Conservation (phyloP, 2,113 vertebrate genomes). For the Campylomormyrus tamandua region DNA sequence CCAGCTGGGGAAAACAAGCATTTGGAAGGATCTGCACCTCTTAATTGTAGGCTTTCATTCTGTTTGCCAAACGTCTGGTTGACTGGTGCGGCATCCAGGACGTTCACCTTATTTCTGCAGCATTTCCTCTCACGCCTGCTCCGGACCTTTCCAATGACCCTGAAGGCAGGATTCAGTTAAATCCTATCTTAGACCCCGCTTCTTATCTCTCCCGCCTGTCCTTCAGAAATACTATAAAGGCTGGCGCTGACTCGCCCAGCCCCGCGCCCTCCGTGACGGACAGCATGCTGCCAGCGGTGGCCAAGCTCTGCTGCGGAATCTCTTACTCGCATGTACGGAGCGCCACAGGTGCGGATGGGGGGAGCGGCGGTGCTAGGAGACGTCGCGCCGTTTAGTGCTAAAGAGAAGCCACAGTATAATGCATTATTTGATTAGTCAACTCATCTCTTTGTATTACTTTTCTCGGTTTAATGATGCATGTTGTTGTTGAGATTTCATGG, state of each 20-base stretch:
- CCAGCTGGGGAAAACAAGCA: not conserved
- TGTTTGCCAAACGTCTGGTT: not conserved
- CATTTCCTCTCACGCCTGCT: not conserved
- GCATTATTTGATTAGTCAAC: not conserved
- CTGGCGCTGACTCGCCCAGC: not conserved
- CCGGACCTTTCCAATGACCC: conserved; percentile 39
- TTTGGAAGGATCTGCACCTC: not conserved
- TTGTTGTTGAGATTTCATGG: not conserved
- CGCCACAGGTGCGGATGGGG: conserved; percentile 52
- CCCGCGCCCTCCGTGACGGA: conserved; percentile 28
- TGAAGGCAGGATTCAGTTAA: conserved; percentile 40
- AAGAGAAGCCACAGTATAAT: not conserved
- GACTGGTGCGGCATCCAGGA: not conserved
- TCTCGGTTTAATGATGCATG: not conserved
- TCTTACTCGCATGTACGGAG: conserved; percentile 62
- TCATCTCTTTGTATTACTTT: not conserved
- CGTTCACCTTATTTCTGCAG: not conserved
- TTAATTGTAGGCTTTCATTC: not conserved
- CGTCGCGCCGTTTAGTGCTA: not conserved
- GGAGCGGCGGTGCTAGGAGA: not conserved
- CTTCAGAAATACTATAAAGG: conserved; percentile 62
- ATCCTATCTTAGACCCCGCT: conserved; percentile 44
- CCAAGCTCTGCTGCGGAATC: conserved; percentile 75
- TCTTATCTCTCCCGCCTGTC: conserved; percentile 56
- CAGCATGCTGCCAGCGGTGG: conserved; percentile 63